Evolutionary conservation across 2,888 invertebrate species (phyloP).

Genomic region (Alcis repandata): DNA sequence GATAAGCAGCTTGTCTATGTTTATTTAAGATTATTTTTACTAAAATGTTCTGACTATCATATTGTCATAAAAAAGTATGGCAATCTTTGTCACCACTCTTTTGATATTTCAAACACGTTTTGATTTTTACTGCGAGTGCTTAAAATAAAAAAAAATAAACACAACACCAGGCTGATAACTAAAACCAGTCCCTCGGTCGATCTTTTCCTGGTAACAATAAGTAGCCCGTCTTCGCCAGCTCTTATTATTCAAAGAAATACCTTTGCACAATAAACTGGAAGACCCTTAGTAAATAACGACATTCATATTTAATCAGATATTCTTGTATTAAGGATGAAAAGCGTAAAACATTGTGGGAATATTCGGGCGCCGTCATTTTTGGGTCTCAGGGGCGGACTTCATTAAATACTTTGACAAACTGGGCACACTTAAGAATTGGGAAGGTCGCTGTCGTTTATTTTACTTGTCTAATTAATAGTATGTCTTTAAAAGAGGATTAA

Average conservation of each 20-base stretch:
- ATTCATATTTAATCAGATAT: constrained; percentile 40
- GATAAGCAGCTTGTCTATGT: no score
- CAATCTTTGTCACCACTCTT: no score
- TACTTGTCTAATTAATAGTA: not conserved
- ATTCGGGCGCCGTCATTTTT: constrained; percentile 22
- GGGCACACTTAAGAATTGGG: not conserved
- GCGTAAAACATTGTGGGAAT: constrained; percentile 32
- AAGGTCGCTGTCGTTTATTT: not conserved
- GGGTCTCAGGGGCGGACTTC: constrained; percentile 2
- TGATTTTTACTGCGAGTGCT: no score
- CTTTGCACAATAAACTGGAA: constrained; percentile 42
- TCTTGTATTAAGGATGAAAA: constrained; percentile 34
- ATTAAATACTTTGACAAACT: constrained; percentile 12
- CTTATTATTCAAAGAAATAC: constrained; percentile 33
- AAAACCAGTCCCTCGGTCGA: not conserved
- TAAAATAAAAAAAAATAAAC: no score
- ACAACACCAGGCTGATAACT: no score
- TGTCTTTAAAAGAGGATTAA: not conserved
- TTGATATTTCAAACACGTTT: no score
- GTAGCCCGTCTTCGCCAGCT: constrained; percentile 7
- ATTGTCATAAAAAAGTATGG: no score
- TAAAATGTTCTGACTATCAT: no score
- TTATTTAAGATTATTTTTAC: no score
- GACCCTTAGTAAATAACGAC: constrained; percentile 42
- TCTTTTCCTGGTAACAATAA: constrained; percentile 3